These are phyloP conservation scores for Rhaphigaster nebulosa DNA, from an alignment of 2,888 invertebrate genomes.

Conservation along the genomic window DNA sequence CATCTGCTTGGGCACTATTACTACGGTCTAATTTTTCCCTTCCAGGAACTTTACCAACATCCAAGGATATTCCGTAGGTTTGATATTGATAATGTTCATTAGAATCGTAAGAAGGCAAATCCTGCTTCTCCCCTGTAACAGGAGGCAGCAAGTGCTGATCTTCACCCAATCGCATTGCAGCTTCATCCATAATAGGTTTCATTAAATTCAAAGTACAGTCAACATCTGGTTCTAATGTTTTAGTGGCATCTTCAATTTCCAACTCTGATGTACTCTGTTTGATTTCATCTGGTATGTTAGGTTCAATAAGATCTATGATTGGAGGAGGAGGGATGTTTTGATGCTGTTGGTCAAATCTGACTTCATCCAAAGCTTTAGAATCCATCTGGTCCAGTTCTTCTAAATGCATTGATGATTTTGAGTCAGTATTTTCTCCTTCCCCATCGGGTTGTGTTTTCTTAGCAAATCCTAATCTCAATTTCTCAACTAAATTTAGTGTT, in stretches of 20 bases:
- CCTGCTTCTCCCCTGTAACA: slow-evolving; percentile 61
- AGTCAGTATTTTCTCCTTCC: slow-evolving; percentile 65
- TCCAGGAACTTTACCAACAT: slow-evolving; percentile 67
- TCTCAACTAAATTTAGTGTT: slow-evolving; percentile 87
- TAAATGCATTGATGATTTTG: slow-evolving; percentile 59
- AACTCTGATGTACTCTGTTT: slow-evolving; percentile 60
- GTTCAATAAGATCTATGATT: slow-evolving; percentile 61
- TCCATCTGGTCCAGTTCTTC: slow-evolving; percentile 51
- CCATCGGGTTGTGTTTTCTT: slow-evolving; percentile 64
- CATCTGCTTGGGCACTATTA: slow-evolving; percentile 70
- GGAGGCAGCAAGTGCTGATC: slow-evolving; percentile 53
- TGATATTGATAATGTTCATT: slow-evolving; percentile 64
- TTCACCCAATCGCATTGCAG: slow-evolving; percentile 52
- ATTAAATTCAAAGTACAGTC: slow-evolving; percentile 61
- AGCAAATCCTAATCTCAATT: slow-evolving; percentile 75
- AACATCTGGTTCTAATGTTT: slow-evolving; percentile 54
- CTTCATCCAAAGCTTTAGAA: slow-evolving; percentile 50
- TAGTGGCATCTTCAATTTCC: slow-evolving; percentile 53
- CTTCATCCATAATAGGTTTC: slow-evolving; percentile 62
- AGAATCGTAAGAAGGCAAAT: slow-evolving; percentile 62
- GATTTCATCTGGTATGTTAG: slow-evolving; percentile 63
- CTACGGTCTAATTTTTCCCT: slow-evolving; percentile 67
- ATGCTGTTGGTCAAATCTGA: slow-evolving; percentile 44
- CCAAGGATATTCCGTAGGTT: slow-evolving; percentile 67
- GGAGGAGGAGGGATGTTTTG: slow-evolving; percentile 46